Evolutionary conservation across 1,140 invertebrate genomes (phyloP), one percentile per base, ranked within the genome.

Genomic region (Anthonomus grandis): DNA sequence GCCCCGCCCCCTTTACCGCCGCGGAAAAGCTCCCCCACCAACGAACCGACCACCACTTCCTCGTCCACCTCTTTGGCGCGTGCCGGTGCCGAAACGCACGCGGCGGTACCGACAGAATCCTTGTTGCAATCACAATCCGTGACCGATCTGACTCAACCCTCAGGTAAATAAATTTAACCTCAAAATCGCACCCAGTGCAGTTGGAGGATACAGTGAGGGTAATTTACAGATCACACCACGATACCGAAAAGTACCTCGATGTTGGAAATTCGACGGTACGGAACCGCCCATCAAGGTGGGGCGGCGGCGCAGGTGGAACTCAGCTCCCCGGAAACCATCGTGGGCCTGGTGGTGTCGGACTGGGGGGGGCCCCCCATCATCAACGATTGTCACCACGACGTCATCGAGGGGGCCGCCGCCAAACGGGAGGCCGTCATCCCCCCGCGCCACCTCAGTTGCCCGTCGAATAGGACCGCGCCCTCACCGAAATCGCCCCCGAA

Each of bases 331-430:
- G 83, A 84, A 65, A 85, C 83, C 12, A 85, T 85, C 37, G 81
- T 77, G 13, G 83, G 83, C 1, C 73, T 85, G 21, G 83, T 85
- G 27, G 82, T 83, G 60, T 83, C 83, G 78, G n/a, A n/a, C n/a
- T n/a, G n/a, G n/a, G n/a, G n/a, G n/a, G n/a, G n/a, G n/a, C n/a
- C n/a, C n/a, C n/a, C n/a, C n/a, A n/a, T n/a, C n/a, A n/a, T n/a
- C n/a, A n/a, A n/a, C n/a, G 70, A 68, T 62, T 67, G 67, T 59
- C 61, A 66, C 57, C 63, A 61, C 39, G 57, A 60, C 31, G 62
- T 68, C 31, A 64, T 65, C 34, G 65, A 68, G 44, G 64, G 64
- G 10, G 57, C 49, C n/a, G 66, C 64, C 38, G 64, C 59, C 17
- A n/a, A n/a, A n/a, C n/a, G n/a, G 44, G 64, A 64, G 10, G 57